phyloP scores from a whole-genome alignment of 2,113 vertebrate genomes.

The Trochalopteron elliotii region DNA sequence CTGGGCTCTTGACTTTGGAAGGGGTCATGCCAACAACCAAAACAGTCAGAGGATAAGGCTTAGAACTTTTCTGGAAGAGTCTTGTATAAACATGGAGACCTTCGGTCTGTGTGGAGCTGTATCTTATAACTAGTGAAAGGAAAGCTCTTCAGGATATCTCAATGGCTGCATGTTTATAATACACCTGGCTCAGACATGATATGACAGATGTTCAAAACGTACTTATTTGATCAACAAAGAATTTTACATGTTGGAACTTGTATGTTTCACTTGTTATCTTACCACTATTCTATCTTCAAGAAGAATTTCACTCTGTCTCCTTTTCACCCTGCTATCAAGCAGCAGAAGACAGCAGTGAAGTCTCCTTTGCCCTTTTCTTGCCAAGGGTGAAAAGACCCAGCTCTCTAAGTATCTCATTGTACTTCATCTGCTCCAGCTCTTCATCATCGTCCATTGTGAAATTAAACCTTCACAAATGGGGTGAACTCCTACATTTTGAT shows the following conservation, averaged over 20 bases:
- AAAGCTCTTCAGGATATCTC: conserved; percentile 2
- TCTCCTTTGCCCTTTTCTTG: neutral
- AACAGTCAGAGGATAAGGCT: neutral
- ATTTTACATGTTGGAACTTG: neutral
- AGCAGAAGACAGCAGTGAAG: neutral
- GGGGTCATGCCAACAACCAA: neutral
- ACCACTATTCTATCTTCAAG: neutral
- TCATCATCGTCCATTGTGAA: accelerated
- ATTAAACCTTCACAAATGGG: neutral
- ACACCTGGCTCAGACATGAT: neutral
- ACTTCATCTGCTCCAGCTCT: neutral
- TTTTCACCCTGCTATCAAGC: neutral
- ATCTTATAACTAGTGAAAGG: neutral
- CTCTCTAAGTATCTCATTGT: neutral
- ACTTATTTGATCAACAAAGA: neutral
- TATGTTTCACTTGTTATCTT: neutral
- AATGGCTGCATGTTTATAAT: neutral
- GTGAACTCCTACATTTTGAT: neutral
- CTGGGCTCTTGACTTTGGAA: neutral
- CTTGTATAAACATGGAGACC: neutral
- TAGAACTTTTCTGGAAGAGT: neutral
- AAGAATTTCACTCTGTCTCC: neutral
- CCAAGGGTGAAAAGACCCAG: neutral
- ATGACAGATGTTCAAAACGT: neutral
- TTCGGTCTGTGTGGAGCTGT: neutral